phyloP scores from a whole-genome alignment of 2,797 vertebrate genomes.

The Tangara arthus region DNA sequence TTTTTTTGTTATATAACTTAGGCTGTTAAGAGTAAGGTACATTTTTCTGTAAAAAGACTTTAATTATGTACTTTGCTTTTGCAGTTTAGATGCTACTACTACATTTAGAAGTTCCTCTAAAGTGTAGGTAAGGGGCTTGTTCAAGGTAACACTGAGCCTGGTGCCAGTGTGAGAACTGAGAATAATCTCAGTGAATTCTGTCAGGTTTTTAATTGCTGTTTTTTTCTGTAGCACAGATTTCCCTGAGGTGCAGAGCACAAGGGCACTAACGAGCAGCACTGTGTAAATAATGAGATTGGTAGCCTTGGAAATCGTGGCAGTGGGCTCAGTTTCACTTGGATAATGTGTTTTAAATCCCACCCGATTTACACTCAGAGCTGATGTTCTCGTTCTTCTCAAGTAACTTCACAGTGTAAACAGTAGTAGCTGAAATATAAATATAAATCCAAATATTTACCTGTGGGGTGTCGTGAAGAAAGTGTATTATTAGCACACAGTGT shows the following conservation, averaged over 20 bases:
- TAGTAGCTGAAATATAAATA: not conserved
- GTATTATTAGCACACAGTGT: not conserved
- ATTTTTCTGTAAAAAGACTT: not conserved
- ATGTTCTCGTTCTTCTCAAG: not conserved
- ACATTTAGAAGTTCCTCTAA: accelerated
- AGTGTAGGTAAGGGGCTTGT: not conserved
- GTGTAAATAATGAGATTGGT: not conserved
- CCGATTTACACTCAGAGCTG: not conserved
- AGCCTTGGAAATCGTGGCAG: not conserved
- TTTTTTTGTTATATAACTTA: accelerated
- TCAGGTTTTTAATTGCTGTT: not conserved
- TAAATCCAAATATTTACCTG: not conserved
- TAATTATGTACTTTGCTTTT: not conserved
- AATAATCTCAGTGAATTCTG: not conserved
- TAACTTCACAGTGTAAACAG: not conserved
- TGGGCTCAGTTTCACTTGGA: not conserved
- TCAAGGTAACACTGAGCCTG: not conserved
- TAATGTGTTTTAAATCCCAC: not conserved
- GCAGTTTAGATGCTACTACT: accelerated
- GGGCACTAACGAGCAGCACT: not conserved
- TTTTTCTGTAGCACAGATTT: not conserved
- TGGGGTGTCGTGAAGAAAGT: not conserved
- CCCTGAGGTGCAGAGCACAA: not conserved
- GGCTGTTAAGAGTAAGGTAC: accelerated
- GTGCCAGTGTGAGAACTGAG: not conserved